Evolutionary conservation across 37 sponge, comb jelly and placozoan genomes (phyloP), one percentile per base, ranked within the genome.

Genomic region (Bolinopsis microptera): DNA sequence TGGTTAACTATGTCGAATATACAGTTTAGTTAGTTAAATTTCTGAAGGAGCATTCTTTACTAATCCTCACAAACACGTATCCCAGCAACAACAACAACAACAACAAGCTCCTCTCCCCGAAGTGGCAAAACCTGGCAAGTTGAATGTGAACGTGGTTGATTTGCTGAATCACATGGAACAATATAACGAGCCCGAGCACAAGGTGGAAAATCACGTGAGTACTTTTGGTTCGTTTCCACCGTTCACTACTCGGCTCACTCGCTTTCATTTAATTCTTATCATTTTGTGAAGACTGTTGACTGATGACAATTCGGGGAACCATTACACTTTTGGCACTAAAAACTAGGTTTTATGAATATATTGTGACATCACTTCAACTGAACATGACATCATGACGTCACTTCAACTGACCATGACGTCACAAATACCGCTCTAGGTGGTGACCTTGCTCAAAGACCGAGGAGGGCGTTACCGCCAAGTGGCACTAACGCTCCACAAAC

Each of bases 401-500:
- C 13, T 48, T 18, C 61, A 48, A 48, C 9, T 48, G 13, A 48
- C 13, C 13, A 48, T 48, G 61, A 48, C 61, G 61, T 48, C 61
- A 48, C 61, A 13, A 48, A 48, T 13, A 13, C 61, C 13, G 13
- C 5, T 48, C 75, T n/a, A 72, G 75, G 75, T 82, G 0, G 35
- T 35, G 5, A 36, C 83, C 1, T 36, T 82, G 23, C 38, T 82
- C 0, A 82, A 31, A 23, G 83, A 82, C 2, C 83, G 83, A 30
- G 83, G 83, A 32, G 38, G 38, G 3, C 13, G 38, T 9, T 82
- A 82, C 38, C 24, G 83, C 5, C 23, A 82, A 35, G 38, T 35
- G 23, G 83, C 83, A 8, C 38, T 82, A 24, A 35, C 0, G 2
- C 83, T 82, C 31, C 83, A 82, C 83, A 82, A 82, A 35, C 83